phyloP scores from a whole-genome alignment of 2,888 invertebrate species.

The Aspidiotus destructor region DNA sequence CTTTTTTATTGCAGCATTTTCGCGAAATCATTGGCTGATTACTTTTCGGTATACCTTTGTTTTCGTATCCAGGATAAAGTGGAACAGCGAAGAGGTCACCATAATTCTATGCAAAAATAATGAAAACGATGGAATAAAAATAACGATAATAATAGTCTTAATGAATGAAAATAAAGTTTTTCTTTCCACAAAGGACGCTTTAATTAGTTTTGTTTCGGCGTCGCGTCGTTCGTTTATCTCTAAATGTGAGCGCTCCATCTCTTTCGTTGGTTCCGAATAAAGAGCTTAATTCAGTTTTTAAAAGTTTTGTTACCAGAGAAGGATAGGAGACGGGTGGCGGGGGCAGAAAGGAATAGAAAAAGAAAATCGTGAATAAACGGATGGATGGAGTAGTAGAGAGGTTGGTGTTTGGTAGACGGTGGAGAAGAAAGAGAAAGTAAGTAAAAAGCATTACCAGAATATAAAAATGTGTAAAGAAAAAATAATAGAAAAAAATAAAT shows the following conservation, averaged over 20 bases:
- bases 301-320: conserved; percentile 10
- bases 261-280: not conserved
- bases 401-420: too few species aligned
- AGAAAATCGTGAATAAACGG: not conserved
- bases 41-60: too few species aligned
- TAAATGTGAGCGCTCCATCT: conserved; percentile 11
- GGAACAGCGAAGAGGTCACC: too few species aligned
- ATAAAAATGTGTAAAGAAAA: conserved; percentile 6
- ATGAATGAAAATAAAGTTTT: conserved; percentile 10
- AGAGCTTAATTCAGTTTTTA: conserved; percentile 17
- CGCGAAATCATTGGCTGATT: too few species aligned
- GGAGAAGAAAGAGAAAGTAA: not conserved
- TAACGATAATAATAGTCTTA: not conserved
- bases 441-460: conserved; percentile 9
- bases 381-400: not conserved
- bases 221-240: conserved; percentile 9
- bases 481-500: not conserved
- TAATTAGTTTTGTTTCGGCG: conserved; percentile 14
- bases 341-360: conserved; percentile 6
- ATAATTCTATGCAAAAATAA: not conserved
- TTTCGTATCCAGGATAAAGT: too few species aligned
- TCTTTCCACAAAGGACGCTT: conserved; percentile 10
- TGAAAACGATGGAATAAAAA: not conserved
- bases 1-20: too few species aligned
- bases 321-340: not conserved